Evolutionary conservation across 2,888 invertebrate species (phyloP), one percentile per base, ranked within the genome.

Genomic region (Oegoconia quadripuncta): DNA sequence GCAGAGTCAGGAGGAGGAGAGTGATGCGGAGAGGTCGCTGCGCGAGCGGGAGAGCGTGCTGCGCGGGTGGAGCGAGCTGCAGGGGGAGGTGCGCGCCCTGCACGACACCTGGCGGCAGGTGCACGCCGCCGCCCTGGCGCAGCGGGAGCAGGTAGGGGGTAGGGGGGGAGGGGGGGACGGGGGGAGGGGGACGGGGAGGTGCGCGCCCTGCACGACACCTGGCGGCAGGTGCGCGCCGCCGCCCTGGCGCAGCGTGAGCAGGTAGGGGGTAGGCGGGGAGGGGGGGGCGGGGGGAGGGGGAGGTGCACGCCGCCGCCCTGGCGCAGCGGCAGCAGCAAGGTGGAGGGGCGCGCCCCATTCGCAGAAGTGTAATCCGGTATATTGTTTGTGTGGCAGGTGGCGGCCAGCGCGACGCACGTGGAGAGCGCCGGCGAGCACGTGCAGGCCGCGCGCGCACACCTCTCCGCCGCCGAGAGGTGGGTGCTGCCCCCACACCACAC

Each of bases 51-150:
- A 74, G 55, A 74, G 62, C 12, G 88, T 90, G 63, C 73, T 93
- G 43, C 84, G 89, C 44, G 91, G 91, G 48, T 91, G 93, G 79
- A 88, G 90, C 66, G 87, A 86, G 58, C 77, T 94, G 50, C 92
- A 94, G 64, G 69, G 67, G 34, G 93, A 94, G n/a, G n/a, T n/a
- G n/a, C n/a, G n/a, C n/a, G 12, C 8, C 23, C 1, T 13, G 14
- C 22, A 30, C 23, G 40, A 16, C 8, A 18, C 11, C 6, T n/a
- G n/a, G 6, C 16, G 17, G 17, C 11, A 5, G 3, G 11, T 15
- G 25, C 34, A 14, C 14, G 8, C 3, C 15, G 14, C 25, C 14
- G 23, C 29, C 9, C 8, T 8, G 17, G 22, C 17, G 4, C 12
- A 9, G 23, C 13, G 20, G 26, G 26, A 25, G 15, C 37, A 15